Percentiles rank a stretch among this genome's conserved stretches.
Conservation (phyloP, 2,113 vertebrate species). For the Stomatorhinus ivindoensis region DNA sequence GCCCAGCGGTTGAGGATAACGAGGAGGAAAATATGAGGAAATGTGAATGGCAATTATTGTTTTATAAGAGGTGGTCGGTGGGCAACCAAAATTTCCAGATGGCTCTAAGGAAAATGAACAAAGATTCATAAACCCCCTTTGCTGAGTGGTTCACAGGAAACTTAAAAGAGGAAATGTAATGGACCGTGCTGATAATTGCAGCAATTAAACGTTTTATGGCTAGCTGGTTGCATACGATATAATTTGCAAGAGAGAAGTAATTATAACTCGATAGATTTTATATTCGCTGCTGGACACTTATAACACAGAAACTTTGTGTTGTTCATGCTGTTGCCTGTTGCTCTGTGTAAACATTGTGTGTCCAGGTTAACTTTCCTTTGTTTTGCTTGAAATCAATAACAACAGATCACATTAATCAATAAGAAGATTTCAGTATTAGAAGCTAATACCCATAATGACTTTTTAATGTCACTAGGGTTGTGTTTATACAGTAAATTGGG, state of each 20-base stretch:
- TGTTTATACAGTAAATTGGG: neutral
- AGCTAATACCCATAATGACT: neutral
- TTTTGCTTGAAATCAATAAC: neutral
- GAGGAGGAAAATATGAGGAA: neutral
- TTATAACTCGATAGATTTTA: neutral
- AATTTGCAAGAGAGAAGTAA: neutral
- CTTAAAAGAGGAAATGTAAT: neutral
- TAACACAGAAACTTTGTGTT: neutral
- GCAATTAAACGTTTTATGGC: conserved; percentile 13
- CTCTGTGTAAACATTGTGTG: neutral
- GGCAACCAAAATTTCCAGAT: neutral
- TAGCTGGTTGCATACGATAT: neutral
- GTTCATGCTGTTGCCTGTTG: neutral
- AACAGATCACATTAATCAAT: neutral
- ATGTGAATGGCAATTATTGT: neutral
- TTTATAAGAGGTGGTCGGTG: conserved; percentile 5
- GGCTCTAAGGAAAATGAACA: neutral
- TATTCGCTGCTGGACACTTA: neutral
- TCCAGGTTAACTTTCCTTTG: neutral
- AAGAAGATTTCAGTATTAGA: neutral
- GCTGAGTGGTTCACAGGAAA: neutral
- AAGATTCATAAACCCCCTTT: neutral
- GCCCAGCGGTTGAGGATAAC: neutral
- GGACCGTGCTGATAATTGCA: conserved; percentile 8
- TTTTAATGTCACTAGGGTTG: neutral